These are phyloP conservation scores for Martes martes DNA, from an alignment of 2,113 vertebrate species.

Conservation along the genomic window DNA sequence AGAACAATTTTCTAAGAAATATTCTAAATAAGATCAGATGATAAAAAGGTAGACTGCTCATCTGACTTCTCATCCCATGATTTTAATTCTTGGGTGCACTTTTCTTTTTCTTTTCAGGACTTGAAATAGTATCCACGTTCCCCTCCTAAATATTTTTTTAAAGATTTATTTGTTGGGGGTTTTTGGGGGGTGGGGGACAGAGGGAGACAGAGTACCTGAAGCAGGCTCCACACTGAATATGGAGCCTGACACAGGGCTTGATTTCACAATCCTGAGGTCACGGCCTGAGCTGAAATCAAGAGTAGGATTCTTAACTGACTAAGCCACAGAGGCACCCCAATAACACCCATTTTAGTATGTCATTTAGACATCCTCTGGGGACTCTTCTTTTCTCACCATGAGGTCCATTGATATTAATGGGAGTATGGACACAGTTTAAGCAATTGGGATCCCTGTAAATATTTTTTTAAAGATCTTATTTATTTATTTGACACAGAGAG, in stretches of 20 bases:
- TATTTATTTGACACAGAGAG: too few relatives aligned
- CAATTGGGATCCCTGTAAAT: background rate
- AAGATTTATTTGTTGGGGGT: background rate
- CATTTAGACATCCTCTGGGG: background rate
- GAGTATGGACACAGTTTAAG: constrained; percentile 37
- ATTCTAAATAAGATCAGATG: background rate
- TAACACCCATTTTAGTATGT: constrained; percentile 39
- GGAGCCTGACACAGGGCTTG: background rate
- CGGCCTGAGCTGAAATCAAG: background rate
- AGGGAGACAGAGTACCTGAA: background rate
- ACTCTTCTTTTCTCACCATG: constrained; percentile 10
- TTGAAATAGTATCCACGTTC: background rate
- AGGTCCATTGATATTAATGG: constrained; percentile 31
- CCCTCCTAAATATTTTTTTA: background rate
- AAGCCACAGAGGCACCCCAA: background rate
- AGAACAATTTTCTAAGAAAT: background rate
- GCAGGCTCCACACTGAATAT: background rate
- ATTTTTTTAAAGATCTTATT: too few relatives aligned
- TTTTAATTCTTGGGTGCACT: background rate
- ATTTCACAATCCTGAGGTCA: background rate
- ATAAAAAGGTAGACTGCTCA: background rate
- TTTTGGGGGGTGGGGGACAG: background rate
- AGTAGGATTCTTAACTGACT: background rate
- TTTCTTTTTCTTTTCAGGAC: background rate
- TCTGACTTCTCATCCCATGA: background rate